Evolutionary conservation across 2,888 invertebrate species (phyloP).

Genomic region (Brassicogethes aeneus): DNA sequence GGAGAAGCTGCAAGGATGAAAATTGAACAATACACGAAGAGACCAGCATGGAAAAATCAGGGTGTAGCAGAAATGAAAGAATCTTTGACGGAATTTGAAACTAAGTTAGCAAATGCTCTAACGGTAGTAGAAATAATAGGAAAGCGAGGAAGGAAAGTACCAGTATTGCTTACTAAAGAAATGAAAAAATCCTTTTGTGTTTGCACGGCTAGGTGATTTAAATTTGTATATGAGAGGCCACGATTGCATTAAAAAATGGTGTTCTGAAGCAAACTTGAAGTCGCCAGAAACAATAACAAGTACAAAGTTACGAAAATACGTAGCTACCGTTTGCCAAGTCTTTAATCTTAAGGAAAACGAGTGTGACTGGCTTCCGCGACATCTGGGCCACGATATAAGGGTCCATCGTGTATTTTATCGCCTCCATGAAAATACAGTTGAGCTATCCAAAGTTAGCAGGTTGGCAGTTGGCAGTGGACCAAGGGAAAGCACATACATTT

Average conservation of each 20-base stretch:
- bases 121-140: constrained; percentile 1
- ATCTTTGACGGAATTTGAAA: constrained; percentile 7
- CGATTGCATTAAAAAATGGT: constrained; percentile 9
- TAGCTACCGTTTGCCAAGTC: constrained; percentile 18
- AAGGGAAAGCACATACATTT: constrained; percentile 10
- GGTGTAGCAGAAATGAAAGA: constrained; percentile 7
- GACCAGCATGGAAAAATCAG: constrained; percentile 7
- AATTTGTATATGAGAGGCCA: constrained; percentile 2
- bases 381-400: constrained; percentile 15
- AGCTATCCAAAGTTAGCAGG: constrained; percentile 16
- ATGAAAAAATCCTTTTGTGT: constrained; percentile 7
- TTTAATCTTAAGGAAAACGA: constrained; percentile 17
- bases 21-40: constrained; percentile 4
- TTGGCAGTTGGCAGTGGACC: constrained; percentile 13
- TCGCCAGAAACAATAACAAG: constrained; percentile 10
- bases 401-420: constrained; percentile 17
- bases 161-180: constrained; percentile 3
- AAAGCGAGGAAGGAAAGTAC: constrained; percentile 5
- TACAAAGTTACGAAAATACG: constrained; percentile 16
- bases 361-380: constrained; percentile 14
- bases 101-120: constrained; percentile 5
- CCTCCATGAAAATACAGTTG: constrained; percentile 13
- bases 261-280: constrained; percentile 7
- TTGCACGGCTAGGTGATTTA: constrained; percentile 4
- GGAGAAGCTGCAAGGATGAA: constrained; percentile 9